phyloP scores from a whole-genome alignment of 2,797 vertebrate genomes.

The Meda fulgida region DNA sequence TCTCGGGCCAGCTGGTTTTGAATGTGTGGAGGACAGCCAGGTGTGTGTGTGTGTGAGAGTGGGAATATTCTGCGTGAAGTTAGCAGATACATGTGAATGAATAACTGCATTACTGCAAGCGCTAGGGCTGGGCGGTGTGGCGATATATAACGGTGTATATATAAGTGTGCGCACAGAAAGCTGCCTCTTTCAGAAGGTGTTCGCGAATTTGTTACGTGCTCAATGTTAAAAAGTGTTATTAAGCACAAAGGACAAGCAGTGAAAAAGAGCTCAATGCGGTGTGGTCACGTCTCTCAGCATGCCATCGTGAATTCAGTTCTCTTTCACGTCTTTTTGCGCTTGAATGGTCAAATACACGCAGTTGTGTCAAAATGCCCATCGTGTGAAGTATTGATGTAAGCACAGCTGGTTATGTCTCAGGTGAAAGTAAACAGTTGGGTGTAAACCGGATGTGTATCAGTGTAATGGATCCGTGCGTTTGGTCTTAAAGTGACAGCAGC shows the following conservation, averaged over 20 bases:
- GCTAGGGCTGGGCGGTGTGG: background rate
- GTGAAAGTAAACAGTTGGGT: background rate
- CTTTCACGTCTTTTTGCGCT: background rate
- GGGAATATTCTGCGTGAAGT: background rate
- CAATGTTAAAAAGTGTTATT: background rate
- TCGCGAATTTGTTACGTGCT: background rate
- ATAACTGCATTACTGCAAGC: background rate
- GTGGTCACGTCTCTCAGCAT: too few relatives aligned
- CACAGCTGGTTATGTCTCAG: background rate
- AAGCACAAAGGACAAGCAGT: background rate
- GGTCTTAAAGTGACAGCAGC: background rate
- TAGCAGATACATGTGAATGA: background rate
- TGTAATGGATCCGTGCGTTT: background rate
- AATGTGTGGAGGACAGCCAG: constrained; percentile 59
- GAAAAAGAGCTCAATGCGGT: too few relatives aligned
- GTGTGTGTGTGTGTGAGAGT: constrained; percentile 39
- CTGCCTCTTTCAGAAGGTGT: too few relatives aligned
- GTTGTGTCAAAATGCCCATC: background rate
- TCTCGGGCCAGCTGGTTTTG: constrained; percentile 61
- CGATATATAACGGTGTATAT: background rate
- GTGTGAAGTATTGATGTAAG: background rate
- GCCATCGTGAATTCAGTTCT: background rate
- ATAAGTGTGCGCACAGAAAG: background rate
- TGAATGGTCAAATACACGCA: background rate
- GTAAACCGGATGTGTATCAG: too few relatives aligned